Evolutionary conservation across 1,140 invertebrate species (phyloP).

Genomic region (Hypsibius dujardini): DNA sequence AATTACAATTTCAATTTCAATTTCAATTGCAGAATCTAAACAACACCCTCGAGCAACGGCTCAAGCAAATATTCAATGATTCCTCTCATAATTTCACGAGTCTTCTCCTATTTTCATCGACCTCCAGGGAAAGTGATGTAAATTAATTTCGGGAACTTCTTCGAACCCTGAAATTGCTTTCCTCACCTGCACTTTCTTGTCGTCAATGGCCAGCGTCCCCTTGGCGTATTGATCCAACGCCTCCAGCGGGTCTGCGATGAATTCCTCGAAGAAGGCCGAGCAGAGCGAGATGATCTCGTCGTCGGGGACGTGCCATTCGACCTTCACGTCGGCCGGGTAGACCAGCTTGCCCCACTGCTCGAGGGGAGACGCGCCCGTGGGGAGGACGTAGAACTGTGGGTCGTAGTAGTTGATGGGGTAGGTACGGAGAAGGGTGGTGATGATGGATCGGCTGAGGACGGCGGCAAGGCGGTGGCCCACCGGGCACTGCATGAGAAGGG

Average conservation of each 20-base stretch:
- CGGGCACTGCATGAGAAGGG: slow-evolving; percentile 43
- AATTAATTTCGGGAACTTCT: no score
- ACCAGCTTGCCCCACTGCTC: slow-evolving; percentile 61
- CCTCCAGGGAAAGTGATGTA: no score
- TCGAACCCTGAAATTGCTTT: no score
- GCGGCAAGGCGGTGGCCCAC: slow-evolving; percentile 43
- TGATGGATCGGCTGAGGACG: slow-evolving; percentile 14
- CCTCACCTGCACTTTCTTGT: slow-evolving; percentile 23
- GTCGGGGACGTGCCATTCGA: slow-evolving; percentile 58
- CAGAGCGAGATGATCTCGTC: slow-evolving; percentile 47
- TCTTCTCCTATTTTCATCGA: no score
- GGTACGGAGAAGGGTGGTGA: slow-evolving; percentile 5
- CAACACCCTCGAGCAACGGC: no score
- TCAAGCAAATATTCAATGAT: no score
- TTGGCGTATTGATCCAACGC: slow-evolving; percentile 37
- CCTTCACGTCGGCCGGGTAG: slow-evolving; percentile 44
- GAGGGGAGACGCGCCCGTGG: slow-evolving; percentile 16
- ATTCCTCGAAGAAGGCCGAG: slow-evolving; percentile 41
- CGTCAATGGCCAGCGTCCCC: slow-evolving; percentile 24
- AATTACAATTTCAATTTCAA: no score
- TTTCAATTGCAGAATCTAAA: no score
- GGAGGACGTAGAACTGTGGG: slow-evolving; percentile 19
- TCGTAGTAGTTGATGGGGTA: slow-evolving; percentile 22
- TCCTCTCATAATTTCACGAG: no score
- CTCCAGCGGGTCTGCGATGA: slow-evolving; percentile 41